A percentile compares a stretch with the other conserved stretches of the same genome.
These are phyloP conservation scores for Caranx melampygus DNA, from an alignment of 2,113 vertebrate genomes.

Conservation along the genomic window DNA sequence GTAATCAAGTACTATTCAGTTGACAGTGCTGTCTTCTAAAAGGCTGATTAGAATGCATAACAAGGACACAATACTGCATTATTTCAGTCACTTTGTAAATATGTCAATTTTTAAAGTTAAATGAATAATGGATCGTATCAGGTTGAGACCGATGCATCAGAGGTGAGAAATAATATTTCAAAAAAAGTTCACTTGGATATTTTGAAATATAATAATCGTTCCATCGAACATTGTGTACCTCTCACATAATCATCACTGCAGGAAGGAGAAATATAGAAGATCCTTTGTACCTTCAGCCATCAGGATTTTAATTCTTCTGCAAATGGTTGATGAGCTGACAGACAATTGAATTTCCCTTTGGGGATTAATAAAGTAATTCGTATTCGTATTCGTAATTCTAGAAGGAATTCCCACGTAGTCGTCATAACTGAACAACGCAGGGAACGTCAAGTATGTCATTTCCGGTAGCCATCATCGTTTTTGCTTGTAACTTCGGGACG, in stretches of 20 bases:
- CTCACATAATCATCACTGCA: background rate
- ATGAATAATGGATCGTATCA: conserved; percentile 43
- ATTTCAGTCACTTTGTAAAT: conserved; percentile 55
- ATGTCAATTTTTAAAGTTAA: conserved; percentile 42
- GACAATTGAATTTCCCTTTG: too few relatives aligned
- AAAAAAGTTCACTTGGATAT: background rate
- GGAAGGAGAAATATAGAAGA: too few relatives aligned
- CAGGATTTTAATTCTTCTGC: too few relatives aligned
- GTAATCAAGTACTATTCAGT: conserved; percentile 81
- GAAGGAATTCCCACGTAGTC: too few relatives aligned
- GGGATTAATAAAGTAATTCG: too few relatives aligned
- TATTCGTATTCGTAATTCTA: too few relatives aligned
- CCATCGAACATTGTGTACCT: background rate
- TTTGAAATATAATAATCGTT: background rate
- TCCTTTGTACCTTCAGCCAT: too few relatives aligned
- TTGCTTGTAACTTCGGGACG: background rate
- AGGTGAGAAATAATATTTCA: conserved; percentile 13
- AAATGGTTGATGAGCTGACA: too few relatives aligned
- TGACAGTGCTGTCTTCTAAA: conserved; percentile 63
- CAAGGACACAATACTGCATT: conserved; percentile 60
- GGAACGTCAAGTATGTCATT: background rate
- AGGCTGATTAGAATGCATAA: conserved; percentile 72
- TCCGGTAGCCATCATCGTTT: conserved; percentile 8
- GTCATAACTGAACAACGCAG: too few relatives aligned
- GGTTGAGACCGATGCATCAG: background rate